These are phyloP conservation scores for Orthosia cruda DNA, from an alignment of 2,888 invertebrate genomes.

Conservation along the genomic window DNA sequence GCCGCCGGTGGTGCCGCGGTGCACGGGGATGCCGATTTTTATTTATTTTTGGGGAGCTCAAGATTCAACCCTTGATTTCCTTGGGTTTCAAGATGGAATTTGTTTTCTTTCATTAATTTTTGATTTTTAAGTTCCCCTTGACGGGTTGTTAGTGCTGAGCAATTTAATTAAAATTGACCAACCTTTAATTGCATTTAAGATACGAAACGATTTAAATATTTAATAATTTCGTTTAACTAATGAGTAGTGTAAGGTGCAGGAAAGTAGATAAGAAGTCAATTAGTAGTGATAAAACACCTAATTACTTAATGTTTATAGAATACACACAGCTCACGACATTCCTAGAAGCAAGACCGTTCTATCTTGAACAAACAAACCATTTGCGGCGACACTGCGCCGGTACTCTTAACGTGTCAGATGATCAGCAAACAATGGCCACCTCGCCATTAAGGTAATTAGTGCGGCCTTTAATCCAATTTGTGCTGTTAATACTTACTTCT, in stretches of 20 bases:
- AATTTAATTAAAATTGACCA: constrained; percentile 23
- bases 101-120: constrained; percentile 69
- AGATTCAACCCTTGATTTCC: constrained; percentile 63
- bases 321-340: constrained; percentile 25
- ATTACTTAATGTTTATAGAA: constrained; percentile 10
- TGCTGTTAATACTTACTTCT: constrained; percentile 72
- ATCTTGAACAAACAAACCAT: constrained; percentile 49
- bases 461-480: constrained; percentile 75
- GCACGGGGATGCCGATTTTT: constrained; percentile 60
- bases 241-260: constrained; percentile 24
- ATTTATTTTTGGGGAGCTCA: constrained; percentile 64
- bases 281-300: constrained; percentile 15
- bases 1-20: constrained; percentile 32
- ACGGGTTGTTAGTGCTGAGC: constrained; percentile 28
- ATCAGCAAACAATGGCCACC: constrained; percentile 58
- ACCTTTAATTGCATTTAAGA: background rate
- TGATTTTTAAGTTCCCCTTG: constrained; percentile 50
- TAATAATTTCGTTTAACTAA: background rate
- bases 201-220: background rate
- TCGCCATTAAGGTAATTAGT: constrained; percentile 79
- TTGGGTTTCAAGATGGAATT: constrained; percentile 53
- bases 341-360: constrained; percentile 19
- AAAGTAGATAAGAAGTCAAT: constrained; percentile 28
- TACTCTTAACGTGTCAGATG: constrained; percentile 46
- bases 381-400: constrained; percentile 2